phyloP scores from a whole-genome alignment of 37 sponge, comb jelly and placozoan species.

The Ephydatia muelleri region DNA sequence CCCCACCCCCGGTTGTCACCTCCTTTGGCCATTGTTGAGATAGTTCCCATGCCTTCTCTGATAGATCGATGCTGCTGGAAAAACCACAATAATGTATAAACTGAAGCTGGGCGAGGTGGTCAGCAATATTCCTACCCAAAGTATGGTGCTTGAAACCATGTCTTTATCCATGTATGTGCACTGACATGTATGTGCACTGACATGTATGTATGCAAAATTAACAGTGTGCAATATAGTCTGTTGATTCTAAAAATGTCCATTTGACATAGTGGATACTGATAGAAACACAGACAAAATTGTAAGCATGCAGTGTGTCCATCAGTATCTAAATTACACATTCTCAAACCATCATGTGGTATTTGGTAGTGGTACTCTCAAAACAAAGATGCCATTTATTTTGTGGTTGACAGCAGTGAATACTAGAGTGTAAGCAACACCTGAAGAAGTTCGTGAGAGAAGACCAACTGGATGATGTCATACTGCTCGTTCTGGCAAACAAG shows the following conservation, averaged over 20 bases:
- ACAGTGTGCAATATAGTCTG: no score
- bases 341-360: conserved; percentile 38
- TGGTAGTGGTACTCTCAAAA: conserved; percentile 84
- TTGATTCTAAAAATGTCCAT: conserved; percentile 46
- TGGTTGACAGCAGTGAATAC: conserved; percentile 92
- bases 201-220: no score
- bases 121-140: conserved; percentile 87
- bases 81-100: conserved; percentile 83
- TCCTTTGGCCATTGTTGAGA: background rate
- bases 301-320: no score
- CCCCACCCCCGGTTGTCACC: no score
- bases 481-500: conserved; percentile 91
- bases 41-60: background rate
- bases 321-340: no score
- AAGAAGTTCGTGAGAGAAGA: conserved; percentile 57
- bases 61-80: conserved; percentile 89
- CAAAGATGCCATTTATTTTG: conserved; percentile 77
- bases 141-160: no score
- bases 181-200: no score
- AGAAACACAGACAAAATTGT: conserved; percentile 65
- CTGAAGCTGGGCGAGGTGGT: conserved; percentile 91
- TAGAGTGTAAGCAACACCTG: conserved; percentile 64
- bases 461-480: conserved; percentile 35
- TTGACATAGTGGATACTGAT: conserved; percentile 73
- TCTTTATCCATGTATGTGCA: background rate